Percentiles rank a stretch among this genome's conserved stretches.
Evolutionary conservation across 2,113 vertebrate species (phyloP).

Genomic region (Ceyx margarethae): DNA sequence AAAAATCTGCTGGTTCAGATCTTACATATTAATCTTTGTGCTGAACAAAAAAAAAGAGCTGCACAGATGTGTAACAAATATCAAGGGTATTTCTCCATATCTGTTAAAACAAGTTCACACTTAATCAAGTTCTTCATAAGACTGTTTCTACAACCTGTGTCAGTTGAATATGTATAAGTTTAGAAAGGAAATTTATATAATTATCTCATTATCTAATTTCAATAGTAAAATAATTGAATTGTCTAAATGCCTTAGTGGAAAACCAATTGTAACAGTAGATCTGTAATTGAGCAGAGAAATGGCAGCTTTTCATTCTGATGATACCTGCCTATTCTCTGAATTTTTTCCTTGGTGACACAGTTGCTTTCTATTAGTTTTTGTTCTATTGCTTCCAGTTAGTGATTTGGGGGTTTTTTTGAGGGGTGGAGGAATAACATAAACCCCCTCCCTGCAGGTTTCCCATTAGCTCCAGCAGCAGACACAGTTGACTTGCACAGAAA

Average conservation of each 20-base stretch:
- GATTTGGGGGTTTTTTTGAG: neutral
- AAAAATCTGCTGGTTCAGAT: neutral
- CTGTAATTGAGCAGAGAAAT: neutral
- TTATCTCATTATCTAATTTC: slow-evolving; percentile 1
- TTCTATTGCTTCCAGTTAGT: neutral
- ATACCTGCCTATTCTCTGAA: neutral
- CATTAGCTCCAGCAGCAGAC: neutral
- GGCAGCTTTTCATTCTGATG: neutral
- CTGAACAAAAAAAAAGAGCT: neutral
- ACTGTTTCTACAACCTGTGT: neutral
- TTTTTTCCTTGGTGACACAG: neutral
- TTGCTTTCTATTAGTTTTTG: neutral
- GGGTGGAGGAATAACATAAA: accelerated
- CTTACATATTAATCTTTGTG: neutral
- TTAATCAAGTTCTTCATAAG: neutral
- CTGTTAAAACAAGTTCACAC: neutral
- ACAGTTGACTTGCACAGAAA: neutral
- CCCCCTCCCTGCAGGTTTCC: neutral
- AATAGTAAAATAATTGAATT: neutral
- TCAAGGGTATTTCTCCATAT: neutral
- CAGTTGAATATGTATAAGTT: neutral
- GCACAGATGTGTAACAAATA: neutral
- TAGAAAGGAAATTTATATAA: neutral
- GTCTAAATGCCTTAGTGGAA: neutral
- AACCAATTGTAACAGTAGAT: neutral